Evolutionary conservation across 2,888 invertebrate species (phyloP).

Genomic region (Luperina testacea): DNA sequence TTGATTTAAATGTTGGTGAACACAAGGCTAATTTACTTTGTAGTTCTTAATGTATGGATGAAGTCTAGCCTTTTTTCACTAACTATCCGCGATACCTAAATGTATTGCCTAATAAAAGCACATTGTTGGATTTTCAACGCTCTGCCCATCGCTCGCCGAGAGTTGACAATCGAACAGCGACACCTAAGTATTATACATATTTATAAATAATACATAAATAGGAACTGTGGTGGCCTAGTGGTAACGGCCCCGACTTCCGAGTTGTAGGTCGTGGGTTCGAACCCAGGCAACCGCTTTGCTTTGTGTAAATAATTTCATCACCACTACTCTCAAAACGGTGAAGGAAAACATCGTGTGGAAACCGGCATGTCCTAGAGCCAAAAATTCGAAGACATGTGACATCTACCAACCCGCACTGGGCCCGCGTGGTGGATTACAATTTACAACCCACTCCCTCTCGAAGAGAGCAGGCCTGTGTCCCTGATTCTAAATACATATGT

Average conservation of each 20-base stretch:
- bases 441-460: neutral
- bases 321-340: too few species aligned
- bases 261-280: neutral
- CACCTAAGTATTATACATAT: neutral
- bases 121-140: neutral
- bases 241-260: neutral
- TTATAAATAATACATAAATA: neutral
- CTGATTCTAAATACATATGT: too few species aligned
- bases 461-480: neutral
- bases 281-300: neutral
- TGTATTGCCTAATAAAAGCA: neutral
- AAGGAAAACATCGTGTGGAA: neutral
- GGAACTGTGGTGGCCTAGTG: neutral
- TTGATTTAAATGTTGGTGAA: too few species aligned
- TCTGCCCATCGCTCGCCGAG: rapidly evolving
- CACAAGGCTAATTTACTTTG: neutral
- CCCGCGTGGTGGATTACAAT: neutral
- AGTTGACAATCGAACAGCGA: neutral
- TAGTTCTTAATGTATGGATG: neutral
- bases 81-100: neutral
- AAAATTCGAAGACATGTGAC: neutral
- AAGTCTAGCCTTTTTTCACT: neutral
- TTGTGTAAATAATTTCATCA: neutral
- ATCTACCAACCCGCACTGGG: neutral
- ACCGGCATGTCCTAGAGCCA: neutral